Percentiles rank a stretch among this genome's conserved stretches.
Evolutionary conservation across 2,113 vertebrate genomes (phyloP).

Genomic region (Struthio camelus): DNA sequence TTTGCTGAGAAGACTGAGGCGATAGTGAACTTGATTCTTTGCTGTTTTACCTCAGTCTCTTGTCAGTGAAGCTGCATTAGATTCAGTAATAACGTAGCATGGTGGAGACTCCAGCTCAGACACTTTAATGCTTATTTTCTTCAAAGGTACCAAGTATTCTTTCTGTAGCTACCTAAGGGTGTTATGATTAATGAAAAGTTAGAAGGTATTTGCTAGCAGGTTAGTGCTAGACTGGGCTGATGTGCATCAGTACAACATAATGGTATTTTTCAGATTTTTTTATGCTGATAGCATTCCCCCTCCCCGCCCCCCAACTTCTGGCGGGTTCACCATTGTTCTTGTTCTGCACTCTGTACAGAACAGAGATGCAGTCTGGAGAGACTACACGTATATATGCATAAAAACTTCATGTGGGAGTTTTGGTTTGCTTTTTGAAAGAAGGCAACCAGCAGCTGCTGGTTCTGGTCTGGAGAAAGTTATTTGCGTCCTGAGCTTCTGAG

Average conservation of each 20-base stretch:
- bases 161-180: background rate
- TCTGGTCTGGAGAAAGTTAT: slow-evolving; percentile 20
- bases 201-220: background rate
- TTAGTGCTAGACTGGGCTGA: background rate
- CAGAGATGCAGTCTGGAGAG: background rate
- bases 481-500: background rate
- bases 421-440: slow-evolving; percentile 10
- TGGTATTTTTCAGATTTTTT: background rate
- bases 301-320: background rate
- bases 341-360: background rate
- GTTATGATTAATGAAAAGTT: background rate
- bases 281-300: background rate
- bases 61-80: background rate
- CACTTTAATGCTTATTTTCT: background rate
- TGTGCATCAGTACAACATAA: background rate
- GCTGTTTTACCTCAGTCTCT: background rate
- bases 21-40: background rate
- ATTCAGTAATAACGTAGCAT: background rate
- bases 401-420: background rate
- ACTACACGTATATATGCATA: background rate
- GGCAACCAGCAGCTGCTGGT: background rate
- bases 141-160: rapidly evolving
- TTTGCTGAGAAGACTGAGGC: background rate
- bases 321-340: background rate
- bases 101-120: background rate